phyloP scores from a whole-genome alignment of 2,797 vertebrate species.

The Pseudotriccus pelzelni region DNA sequence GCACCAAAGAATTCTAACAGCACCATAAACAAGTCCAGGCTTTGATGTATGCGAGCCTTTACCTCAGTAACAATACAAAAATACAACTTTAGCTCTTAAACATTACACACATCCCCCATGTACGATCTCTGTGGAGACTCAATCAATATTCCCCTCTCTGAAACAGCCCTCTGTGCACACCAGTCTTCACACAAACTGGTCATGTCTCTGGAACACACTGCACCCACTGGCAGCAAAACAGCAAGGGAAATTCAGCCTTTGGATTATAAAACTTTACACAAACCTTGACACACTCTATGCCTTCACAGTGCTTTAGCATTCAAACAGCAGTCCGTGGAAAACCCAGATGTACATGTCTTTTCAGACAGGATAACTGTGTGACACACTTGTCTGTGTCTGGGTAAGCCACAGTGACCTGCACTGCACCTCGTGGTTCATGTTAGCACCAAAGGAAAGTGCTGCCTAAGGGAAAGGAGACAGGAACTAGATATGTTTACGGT shows the following conservation, averaged over 20 bases:
- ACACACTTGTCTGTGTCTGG: background rate
- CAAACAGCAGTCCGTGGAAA: background rate
- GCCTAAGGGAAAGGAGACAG: background rate
- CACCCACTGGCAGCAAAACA: background rate
- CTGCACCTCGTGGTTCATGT: background rate
- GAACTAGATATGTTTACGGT: background rate
- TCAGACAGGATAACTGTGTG: background rate
- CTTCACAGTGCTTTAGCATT: background rate
- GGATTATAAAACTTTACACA: background rate
- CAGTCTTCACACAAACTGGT: background rate
- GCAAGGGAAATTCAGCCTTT: background rate
- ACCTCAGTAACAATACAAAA: background rate
- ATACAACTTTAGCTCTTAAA: background rate
- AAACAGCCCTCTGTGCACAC: background rate
- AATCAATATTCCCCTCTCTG: background rate
- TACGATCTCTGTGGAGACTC: background rate
- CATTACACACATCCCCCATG: background rate
- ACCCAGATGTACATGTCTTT: background rate
- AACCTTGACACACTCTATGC: background rate
- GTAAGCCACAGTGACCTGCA: background rate
- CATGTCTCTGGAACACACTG: background rate
- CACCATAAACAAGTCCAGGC: background rate
- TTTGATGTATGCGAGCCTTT: background rate
- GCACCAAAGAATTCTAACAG: background rate
- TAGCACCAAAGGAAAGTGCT: background rate